Evolutionary conservation across 2,113 vertebrate species (phyloP).

Genomic region (Acrocephalus arundinaceus): DNA sequence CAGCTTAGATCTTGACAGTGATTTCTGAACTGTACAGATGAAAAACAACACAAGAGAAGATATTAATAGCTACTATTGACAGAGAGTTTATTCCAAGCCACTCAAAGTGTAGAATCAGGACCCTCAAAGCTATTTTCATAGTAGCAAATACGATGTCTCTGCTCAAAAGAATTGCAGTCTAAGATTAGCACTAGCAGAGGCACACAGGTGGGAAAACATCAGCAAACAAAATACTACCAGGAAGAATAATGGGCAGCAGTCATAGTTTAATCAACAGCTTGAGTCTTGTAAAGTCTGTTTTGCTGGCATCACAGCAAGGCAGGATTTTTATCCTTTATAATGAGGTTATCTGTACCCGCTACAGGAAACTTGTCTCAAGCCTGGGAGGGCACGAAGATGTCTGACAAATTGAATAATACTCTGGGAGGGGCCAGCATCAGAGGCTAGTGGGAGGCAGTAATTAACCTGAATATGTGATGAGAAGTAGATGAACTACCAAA

Average conservation of each 20-base stretch:
- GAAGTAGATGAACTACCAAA: background rate
- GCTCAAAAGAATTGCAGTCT: background rate
- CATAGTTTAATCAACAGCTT: conserved; percentile 4
- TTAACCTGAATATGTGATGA: conserved; percentile 17
- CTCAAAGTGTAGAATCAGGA: background rate
- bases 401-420: background rate
- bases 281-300: background rate
- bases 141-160: background rate
- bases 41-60: background rate
- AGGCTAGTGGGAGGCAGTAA: conserved; percentile 18
- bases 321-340: conserved; percentile 9
- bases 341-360: background rate
- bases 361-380: background rate
- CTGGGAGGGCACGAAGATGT: background rate
- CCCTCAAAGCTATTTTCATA: background rate
- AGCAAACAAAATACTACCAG: background rate
- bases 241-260: background rate
- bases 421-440: background rate
- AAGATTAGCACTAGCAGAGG: background rate
- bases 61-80: background rate
- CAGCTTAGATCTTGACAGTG: background rate
- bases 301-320: background rate
- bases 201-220: background rate
- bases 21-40: background rate
- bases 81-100: background rate